Base-by-base conservation (phyloP, 2,888 invertebrate genomes). In the Stenotaenia linearis region DNA sequence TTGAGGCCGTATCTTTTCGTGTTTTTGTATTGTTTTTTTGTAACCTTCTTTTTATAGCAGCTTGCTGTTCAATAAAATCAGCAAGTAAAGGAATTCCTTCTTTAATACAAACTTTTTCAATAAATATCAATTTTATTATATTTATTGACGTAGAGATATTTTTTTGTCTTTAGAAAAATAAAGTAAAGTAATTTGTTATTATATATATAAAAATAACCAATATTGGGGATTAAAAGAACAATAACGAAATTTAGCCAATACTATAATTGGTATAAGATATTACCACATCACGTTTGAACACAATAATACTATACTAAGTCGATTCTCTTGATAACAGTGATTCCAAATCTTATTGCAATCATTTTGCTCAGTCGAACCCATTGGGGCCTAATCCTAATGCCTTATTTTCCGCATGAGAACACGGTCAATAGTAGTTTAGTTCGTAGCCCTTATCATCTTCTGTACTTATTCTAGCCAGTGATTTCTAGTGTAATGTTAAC, bases 271-370 rank as follows among this genome's bases (percentile, higher is more conserved):
- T n/a, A n/a, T n/a, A n/a, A n/a, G n/a, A n/a, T n/a, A n/a, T n/a
- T n/a, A n/a, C n/a, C n/a, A n/a, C n/a, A 32, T 32, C 32, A 32
- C 4, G 32, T 32, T 32, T 32, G 69, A 69, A 28, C 69, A 28
- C 69, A 69, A 69, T 45, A 18, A 12, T 69, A n/a, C 69, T n/a
- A 10, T 15, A 23, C 50, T 18, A 18, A 69, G 25, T 69, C 25
- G 69, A 69, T 69, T 69, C 45, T 69, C 69, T 69, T 69, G 69
- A 69, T 69, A 69, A 69, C 69, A 69, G 69, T 69, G 69, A 69
- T 69, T 69, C 69, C 69, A 69, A 69, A 69, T 69, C 69, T 69
- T 69, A 69, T 69, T 69, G 69, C 69, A 69, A 69, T 69, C 69
- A 69, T 69, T 69, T 69, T 69, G 69, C 69, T 69, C 69, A 69